Evolutionary conservation across 2,797 vertebrate species (phyloP), one percentile per base, ranked within the genome.

Genomic region (Trachops cirrhosus): DNA sequence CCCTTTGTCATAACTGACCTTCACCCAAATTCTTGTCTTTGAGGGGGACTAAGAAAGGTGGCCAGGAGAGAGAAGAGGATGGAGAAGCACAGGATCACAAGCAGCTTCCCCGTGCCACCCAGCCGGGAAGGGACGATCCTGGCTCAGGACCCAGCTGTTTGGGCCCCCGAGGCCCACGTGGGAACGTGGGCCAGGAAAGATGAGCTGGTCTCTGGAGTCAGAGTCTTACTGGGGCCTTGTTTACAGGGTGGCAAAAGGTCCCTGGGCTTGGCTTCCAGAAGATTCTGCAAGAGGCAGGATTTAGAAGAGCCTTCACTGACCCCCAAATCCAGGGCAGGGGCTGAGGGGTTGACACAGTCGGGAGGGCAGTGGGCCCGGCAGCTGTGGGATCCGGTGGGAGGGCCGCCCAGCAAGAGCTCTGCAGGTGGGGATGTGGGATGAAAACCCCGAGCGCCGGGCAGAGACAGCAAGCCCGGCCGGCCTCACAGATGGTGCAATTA

Each of bases 401-500:
- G 52, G 67, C 54, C 0, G 0, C 41, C 32, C 52, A 22, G 77
- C 70, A 2, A 4, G 32, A 15, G 29, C 83, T 57, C 24, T 32
- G 70, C 34, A 9, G 73, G 57, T 34, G 52, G 70, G 68, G 62
- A 22, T 9, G 41, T 6, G 62, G 73, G 46, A 34, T 54, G 52
- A 39, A 24, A 59, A 3, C 22, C 44, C 14, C 1, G 19, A 15
- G 9, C 9, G 37, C 0, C 2, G 12, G 39, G 34, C n/a, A 82
- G 68, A 64, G 75, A 18, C 93, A 29, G 11, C 11, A 5, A 74
- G 0, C 2, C 4, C 0, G 12, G 2, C 68, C 68, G 14, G 48
- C 48, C 48, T 75, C 93, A 32, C 96, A 93, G 97, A 94, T 80
- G 98, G 95, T 26, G 34, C 93, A 93, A 92, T 98, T 80, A 86